These are phyloP conservation scores for Chanos chanos DNA, from an alignment of 2,797 vertebrate genomes.

Conservation along the genomic window DNA sequence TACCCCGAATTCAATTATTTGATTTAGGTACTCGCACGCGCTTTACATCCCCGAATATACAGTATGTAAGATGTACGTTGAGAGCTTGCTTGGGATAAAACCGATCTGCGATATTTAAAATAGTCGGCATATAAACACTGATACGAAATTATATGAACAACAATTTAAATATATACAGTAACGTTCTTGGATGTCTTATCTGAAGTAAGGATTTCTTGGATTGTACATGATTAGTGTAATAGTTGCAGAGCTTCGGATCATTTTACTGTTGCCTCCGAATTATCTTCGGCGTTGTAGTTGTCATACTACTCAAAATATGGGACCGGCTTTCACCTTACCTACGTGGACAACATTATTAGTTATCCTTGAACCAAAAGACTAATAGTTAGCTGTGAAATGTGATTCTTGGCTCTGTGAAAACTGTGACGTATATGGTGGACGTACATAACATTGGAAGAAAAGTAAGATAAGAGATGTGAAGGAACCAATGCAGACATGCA, in stretches of 20 bases:
- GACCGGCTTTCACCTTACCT: constrained; percentile 30
- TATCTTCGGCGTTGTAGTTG: too few species aligned
- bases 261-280: too few species aligned
- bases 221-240: too few species aligned
- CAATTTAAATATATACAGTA: too few species aligned
- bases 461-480: constrained; percentile 13
- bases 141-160: too few species aligned
- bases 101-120: too few species aligned
- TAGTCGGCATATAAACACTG: too few species aligned
- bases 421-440: constrained; percentile 35
- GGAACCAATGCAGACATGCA: constrained; percentile 39
- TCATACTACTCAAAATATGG: not conserved
- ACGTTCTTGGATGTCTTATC: too few species aligned
- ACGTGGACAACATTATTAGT: fast-evolving
- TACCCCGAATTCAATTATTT: not conserved
- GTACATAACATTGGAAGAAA: constrained; percentile 37
- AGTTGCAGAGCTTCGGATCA: too few species aligned
- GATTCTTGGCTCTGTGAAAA: constrained; percentile 28
- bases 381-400: constrained; percentile 37
- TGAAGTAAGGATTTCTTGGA: too few species aligned
- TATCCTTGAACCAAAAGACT: constrained; percentile 33
- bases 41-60: not conserved
- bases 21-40: too few species aligned
- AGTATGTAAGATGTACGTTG: not conserved
- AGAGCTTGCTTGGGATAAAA: too few species aligned